Percentiles rank a stretch among this genome's conserved stretches.
Conservation (phyloP, 2,113 vertebrate genomes). For the Origma solitaria region DNA sequence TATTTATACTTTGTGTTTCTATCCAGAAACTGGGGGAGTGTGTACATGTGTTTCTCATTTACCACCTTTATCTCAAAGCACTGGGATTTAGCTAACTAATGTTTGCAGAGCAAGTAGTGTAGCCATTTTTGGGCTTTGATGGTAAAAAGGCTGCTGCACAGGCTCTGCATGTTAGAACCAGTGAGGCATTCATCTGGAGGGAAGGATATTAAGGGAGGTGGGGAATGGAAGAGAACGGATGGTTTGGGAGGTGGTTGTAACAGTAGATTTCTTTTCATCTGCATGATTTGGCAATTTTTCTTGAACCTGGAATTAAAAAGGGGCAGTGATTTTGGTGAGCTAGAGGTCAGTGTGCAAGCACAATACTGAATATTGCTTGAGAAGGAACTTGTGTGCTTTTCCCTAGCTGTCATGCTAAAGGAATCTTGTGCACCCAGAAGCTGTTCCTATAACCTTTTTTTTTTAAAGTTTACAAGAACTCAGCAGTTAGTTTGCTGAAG, state of each 20-base stretch:
- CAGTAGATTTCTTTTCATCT: background rate
- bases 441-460: background rate
- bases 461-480: background rate
- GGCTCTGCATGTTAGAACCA: background rate
- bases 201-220: background rate
- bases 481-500: background rate
- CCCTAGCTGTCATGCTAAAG: background rate
- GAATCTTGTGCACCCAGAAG: background rate
- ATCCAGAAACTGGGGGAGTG: background rate
- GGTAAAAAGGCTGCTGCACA: background rate
- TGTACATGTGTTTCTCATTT: background rate
- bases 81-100: background rate
- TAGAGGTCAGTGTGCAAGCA: background rate
- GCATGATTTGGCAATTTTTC: slow-evolving; percentile 10
- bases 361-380: background rate
- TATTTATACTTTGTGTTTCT: background rate
- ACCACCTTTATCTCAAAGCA: background rate
- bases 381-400: background rate
- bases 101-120: background rate
- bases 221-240: background rate
- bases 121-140: background rate
- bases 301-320: background rate
- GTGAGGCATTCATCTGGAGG: rapidly evolving
- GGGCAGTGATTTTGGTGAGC: background rate
- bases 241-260: background rate